These are phyloP conservation scores for Chrysomallon squamiferum DNA, from an alignment of 1,140 invertebrate species.

Conservation along the genomic window DNA sequence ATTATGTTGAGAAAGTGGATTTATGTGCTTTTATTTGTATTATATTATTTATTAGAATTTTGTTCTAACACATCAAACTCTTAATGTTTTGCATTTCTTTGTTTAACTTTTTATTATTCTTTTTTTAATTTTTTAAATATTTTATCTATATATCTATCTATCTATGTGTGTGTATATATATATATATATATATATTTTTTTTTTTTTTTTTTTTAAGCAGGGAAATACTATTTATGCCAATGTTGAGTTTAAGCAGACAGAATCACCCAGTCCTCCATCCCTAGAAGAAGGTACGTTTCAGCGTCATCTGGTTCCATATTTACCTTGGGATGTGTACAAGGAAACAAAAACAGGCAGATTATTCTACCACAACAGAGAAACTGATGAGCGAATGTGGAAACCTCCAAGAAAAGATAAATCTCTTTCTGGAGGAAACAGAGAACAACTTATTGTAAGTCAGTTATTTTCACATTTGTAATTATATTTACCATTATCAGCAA, in stretches of 20 bases:
- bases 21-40: too few relatives aligned
- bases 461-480: too few relatives aligned
- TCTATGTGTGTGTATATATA: too few relatives aligned
- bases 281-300: slow-evolving; percentile 28
- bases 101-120: too few relatives aligned
- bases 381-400: slow-evolving; percentile 40
- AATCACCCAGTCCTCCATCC: slow-evolving; percentile 13
- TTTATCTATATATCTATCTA: too few relatives aligned
- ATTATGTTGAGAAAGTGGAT: too few relatives aligned
- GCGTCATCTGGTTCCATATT: slow-evolving; percentile 21
- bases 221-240: slow-evolving; percentile 17
- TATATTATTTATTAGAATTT: too few relatives aligned
- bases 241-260: not conserved
- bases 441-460: not conserved
- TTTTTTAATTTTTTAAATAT: too few relatives aligned
- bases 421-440: not conserved
- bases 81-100: too few relatives aligned
- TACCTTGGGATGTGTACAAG: slow-evolving; percentile 42
- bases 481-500: too few relatives aligned
- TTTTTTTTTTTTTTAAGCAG: slow-evolving; percentile 14
- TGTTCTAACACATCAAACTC: too few relatives aligned
- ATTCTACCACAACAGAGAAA: slow-evolving; percentile 40
- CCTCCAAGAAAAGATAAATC: slow-evolving; percentile 32
- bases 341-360: slow-evolving; percentile 27
- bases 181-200: too few relatives aligned